phyloP scores from a whole-genome alignment of 2,797 vertebrate species.

The Chloroceryle inda region DNA sequence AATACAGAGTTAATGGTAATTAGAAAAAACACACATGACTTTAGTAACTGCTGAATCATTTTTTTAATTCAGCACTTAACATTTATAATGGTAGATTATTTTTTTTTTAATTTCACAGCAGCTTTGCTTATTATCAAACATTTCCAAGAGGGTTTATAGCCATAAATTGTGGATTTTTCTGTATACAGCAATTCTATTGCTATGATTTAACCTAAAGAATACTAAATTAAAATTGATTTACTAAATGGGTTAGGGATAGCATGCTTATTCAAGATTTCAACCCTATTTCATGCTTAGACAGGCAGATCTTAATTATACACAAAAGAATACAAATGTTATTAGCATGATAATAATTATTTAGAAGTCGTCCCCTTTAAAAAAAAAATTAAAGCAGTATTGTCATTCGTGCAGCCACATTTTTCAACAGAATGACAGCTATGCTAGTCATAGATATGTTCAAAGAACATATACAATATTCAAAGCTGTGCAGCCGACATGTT shows the following conservation, averaged over 20 bases:
- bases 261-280: slow-evolving; percentile 82
- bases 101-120: slow-evolving; percentile 57
- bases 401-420: slow-evolving; percentile 81
- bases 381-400: slow-evolving; percentile 80
- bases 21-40: slow-evolving; percentile 40
- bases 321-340: slow-evolving; percentile 89
- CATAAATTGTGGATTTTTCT: slow-evolving; percentile 64
- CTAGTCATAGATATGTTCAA: slow-evolving; percentile 84
- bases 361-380: slow-evolving; percentile 80
- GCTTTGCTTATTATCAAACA: slow-evolving; percentile 72
- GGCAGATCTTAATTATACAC: slow-evolving; percentile 88
- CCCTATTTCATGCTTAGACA: slow-evolving; percentile 87
- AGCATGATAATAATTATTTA: slow-evolving; percentile 89
- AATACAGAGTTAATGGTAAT: slow-evolving; percentile 74
- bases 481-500: slow-evolving; percentile 83
- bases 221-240: slow-evolving; percentile 84
- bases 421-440: slow-evolving; percentile 81
- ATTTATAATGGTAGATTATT: slow-evolving; percentile 39
- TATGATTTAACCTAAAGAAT: slow-evolving; percentile 81
- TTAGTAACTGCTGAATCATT: slow-evolving; percentile 61
- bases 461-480: slow-evolving; percentile 85
- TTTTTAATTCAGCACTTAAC: slow-evolving; percentile 51
- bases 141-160: slow-evolving; percentile 66
- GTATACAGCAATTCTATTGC: slow-evolving; percentile 65
- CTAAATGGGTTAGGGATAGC: slow-evolving; percentile 85